Percentiles rank a stretch among this genome's conserved stretches.
phyloP scores from a whole-genome alignment of 37 sponge, comb jelly and placozoan genomes.

The Ephydatia muelleri region DNA sequence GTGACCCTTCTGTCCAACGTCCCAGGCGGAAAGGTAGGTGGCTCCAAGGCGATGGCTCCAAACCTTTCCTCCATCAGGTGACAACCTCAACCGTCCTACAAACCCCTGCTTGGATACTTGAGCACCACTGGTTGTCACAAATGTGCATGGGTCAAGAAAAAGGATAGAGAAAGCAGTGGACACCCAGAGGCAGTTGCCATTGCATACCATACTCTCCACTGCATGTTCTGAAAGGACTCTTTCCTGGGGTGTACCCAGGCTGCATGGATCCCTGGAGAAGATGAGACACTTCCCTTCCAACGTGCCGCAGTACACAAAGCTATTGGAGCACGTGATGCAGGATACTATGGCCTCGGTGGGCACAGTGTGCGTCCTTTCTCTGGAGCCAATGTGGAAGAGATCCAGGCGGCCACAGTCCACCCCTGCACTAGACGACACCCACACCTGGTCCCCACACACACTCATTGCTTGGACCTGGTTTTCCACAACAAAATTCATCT shows the following conservation, averaged over 20 bases:
- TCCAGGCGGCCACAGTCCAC: constrained; percentile 57
- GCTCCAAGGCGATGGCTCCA: constrained; percentile 73
- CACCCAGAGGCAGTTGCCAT: constrained; percentile 45
- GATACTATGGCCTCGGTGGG: constrained; percentile 48
- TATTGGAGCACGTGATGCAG: constrained; percentile 45
- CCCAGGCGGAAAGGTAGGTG: constrained; percentile 52
- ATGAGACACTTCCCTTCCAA: constrained; percentile 59
- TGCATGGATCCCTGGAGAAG: constrained; percentile 15
- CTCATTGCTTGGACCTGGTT: constrained; percentile 57
- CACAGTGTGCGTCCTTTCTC: constrained; percentile 52
- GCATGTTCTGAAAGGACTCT: constrained; percentile 67
- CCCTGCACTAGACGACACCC: constrained; percentile 66
- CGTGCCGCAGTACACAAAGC: constrained; percentile 57
- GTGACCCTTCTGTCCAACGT: constrained; percentile 25
- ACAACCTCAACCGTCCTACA: constrained; percentile 35
- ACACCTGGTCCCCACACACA: constrained; percentile 55
- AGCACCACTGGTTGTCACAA: background rate
- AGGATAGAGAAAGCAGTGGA: constrained; percentile 48
- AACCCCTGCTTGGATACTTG: constrained; percentile 16
- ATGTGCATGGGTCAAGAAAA: constrained; percentile 40
- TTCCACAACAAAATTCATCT: constrained; percentile 29
- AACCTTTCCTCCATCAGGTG: constrained; percentile 21
- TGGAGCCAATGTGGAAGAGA: constrained; percentile 36
- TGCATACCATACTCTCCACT: constrained; percentile 47
- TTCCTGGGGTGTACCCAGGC: too few relatives aligned